A percentile compares a stretch with the other conserved stretches of the same genome.
Evolutionary conservation across 2,888 invertebrate genomes (phyloP).

Genomic region (Stenodera caucasica): DNA sequence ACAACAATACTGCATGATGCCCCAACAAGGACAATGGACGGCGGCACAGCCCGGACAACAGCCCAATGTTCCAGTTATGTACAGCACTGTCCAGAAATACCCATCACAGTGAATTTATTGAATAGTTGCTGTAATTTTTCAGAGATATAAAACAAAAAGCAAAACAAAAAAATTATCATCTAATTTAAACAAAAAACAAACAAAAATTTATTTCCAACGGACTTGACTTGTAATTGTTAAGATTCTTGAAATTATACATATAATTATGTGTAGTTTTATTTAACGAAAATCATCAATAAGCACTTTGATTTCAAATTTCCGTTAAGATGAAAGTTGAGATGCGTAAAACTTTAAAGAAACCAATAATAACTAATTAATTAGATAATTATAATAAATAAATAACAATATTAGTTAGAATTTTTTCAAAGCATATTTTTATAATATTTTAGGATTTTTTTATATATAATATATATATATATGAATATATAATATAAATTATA

Average conservation of each 20-base stretch:
- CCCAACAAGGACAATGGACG: slow-evolving; percentile 53
- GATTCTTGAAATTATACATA: slow-evolving; percentile 21
- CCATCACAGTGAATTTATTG: slow-evolving; percentile 73
- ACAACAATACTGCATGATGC: slow-evolving; percentile 55
- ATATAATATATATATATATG: background rate
- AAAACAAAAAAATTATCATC: too few relatives aligned
- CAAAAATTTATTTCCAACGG: slow-evolving; percentile 2
- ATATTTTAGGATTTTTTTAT: slow-evolving; percentile 14
- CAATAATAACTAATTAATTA: background rate
- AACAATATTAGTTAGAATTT: background rate
- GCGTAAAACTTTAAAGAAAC: slow-evolving; percentile 3
- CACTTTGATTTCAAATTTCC: background rate
- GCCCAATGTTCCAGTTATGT: slow-evolving; percentile 66
- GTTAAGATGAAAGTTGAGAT: slow-evolving; percentile 1
- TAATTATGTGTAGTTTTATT: slow-evolving; percentile 27
- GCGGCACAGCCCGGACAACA: slow-evolving; percentile 52
- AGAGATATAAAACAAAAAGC: too few relatives aligned
- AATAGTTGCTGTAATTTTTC: slow-evolving; percentile 13
- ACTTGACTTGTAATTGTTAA: slow-evolving; percentile 15
- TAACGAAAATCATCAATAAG: slow-evolving; percentile 1
- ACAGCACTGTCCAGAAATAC: slow-evolving; percentile 79
- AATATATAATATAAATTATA: background rate
- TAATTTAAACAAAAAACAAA: slow-evolving; percentile 8
- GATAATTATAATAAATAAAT: background rate
- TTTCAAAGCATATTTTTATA: slow-evolving; percentile 5